These are phyloP conservation scores for Gandaritis pyraliata DNA, from an alignment of 2,888 invertebrate species.

Conservation along the genomic window DNA sequence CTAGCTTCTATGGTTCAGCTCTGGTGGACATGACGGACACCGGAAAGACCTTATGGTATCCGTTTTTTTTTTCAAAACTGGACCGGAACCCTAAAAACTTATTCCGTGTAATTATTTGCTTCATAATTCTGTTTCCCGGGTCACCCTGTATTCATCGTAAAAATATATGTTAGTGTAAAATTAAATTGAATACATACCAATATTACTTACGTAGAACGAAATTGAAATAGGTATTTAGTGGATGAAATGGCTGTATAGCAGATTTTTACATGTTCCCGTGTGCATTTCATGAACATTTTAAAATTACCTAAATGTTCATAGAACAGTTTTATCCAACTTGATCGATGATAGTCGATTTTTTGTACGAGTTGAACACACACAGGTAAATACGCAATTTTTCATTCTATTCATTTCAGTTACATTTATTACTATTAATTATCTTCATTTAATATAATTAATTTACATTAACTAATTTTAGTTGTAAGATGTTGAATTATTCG, in stretches of 20 bases:
- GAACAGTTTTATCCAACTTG: conserved; percentile 14
- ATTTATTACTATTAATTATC: conserved; percentile 7
- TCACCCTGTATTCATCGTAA: too few species aligned
- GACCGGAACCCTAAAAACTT: too few species aligned
- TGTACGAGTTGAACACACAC: too few species aligned
- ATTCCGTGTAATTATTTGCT: too few species aligned
- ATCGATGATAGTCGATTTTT: too few species aligned
- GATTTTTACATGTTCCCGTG: conserved; percentile 10
- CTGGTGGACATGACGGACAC: too few species aligned
- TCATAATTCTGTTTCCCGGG: too few species aligned
- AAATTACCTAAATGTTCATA: conserved; percentile 9
- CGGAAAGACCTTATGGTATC: too few species aligned
- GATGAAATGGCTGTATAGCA: not conserved
- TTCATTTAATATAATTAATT: conserved; percentile 9
- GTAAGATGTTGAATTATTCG: conserved; percentile 41
- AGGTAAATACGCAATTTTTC: too few species aligned
- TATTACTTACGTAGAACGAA: not conserved
- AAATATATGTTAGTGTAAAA: not conserved
- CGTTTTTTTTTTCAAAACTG: too few species aligned
- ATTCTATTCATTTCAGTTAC: not conserved
- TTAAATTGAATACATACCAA: not conserved
- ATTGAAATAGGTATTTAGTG: conserved; percentile 24
- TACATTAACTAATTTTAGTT: conserved; percentile 6
- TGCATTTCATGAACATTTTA: not conserved
- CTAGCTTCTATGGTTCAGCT: too few species aligned